Conservation (phyloP, 2,797 vertebrate species). For the Tamandua tetradactyla region DNA sequence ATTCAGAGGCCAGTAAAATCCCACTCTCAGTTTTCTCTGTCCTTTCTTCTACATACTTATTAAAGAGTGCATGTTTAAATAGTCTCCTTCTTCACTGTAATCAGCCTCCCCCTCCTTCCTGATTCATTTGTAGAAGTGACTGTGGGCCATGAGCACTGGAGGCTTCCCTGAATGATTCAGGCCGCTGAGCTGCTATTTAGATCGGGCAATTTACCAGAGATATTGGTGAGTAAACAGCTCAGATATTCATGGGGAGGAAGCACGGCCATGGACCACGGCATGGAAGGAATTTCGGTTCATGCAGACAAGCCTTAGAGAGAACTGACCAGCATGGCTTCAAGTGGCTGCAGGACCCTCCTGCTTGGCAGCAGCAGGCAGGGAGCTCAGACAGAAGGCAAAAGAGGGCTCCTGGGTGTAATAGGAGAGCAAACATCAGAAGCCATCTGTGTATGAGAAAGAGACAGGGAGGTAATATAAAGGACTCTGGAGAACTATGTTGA, state of each 20-base stretch:
- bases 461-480: neutral
- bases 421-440: neutral
- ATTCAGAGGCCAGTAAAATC: neutral
- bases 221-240: neutral
- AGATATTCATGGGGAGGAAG: neutral
- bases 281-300: neutral
- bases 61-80: conserved; percentile 29
- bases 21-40: conserved; percentile 46
- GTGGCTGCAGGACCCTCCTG: neutral
- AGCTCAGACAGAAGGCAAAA: neutral
- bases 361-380: neutral
- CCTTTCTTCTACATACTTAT: conserved; percentile 51
- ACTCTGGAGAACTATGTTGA: neutral
- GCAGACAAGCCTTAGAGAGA: neutral
- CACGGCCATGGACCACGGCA: neutral
- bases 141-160: neutral
- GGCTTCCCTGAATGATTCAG: conserved; percentile 42
- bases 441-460: neutral
- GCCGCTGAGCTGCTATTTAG: neutral
- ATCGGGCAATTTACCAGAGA: neutral
- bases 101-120: conserved; percentile 51
- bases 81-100: conserved; percentile 42
- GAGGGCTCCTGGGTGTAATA: neutral
- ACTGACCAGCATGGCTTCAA: neutral
- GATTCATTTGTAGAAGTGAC: conserved; percentile 44